phyloP scores from a whole-genome alignment of 2,888 invertebrate genomes.

The Mongoloraphidia duomilia region DNA sequence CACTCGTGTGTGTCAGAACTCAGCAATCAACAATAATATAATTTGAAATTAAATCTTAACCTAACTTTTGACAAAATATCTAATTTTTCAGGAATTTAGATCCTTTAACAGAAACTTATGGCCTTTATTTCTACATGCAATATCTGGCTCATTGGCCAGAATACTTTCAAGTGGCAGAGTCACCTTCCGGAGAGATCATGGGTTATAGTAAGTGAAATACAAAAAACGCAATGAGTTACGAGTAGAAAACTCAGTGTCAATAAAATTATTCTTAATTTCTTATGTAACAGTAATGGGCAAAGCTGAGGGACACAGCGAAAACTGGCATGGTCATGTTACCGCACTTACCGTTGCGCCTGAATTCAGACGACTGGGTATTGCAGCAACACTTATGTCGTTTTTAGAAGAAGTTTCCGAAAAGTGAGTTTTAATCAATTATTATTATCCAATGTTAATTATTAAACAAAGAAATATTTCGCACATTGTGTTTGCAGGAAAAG shows the following conservation, averaged over 20 bases:
- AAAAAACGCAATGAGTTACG: background rate
- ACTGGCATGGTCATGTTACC: constrained; percentile 99
- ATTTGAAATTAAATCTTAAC: background rate
- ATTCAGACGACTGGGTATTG: constrained; percentile 82
- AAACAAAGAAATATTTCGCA: too few species aligned
- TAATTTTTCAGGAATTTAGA: constrained; percentile 72
- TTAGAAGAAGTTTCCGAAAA: constrained; percentile 94
- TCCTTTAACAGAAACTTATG: constrained; percentile 93
- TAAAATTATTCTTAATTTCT: constrained; percentile 1
- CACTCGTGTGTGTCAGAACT: too few species aligned
- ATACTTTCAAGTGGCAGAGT: constrained; percentile 94
- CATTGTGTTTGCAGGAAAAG: constrained; percentile 57
- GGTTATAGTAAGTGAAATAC: constrained; percentile 72
- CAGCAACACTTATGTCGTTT: constrained; percentile 84
- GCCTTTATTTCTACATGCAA: constrained; percentile 89
- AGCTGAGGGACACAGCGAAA: constrained; percentile 87
- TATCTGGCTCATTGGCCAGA: constrained; percentile 98
- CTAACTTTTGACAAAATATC: background rate
- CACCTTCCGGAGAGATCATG: constrained; percentile 93
- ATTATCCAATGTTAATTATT: too few species aligned
- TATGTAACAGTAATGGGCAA: constrained; percentile 87
- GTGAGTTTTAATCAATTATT: constrained; percentile 33
- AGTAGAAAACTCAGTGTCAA: background rate
- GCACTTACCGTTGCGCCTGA: constrained; percentile 93
- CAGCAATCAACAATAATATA: background rate